Percentiles rank a stretch among this genome's conserved stretches.
Evolutionary conservation across 1,140 invertebrate genomes (phyloP).

Genomic region (Sycophaga agraensis): DNA sequence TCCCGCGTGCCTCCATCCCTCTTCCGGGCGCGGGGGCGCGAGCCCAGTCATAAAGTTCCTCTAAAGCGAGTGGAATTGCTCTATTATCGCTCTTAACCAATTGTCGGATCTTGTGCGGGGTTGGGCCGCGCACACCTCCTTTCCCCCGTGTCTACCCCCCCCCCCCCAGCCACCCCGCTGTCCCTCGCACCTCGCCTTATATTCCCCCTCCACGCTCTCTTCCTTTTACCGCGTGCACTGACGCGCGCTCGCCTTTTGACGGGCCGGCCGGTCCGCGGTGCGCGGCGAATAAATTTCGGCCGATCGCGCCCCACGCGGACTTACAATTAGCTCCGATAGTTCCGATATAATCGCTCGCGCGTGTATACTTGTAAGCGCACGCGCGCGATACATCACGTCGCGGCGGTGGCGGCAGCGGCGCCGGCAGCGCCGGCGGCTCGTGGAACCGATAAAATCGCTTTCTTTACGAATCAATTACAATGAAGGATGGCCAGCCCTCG

Average conservation of each 20-base stretch:
- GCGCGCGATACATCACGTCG: conserved; percentile 10
- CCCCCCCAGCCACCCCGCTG: no score
- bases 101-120: no score
- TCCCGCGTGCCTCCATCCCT: conserved; percentile 42
- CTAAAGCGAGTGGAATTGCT: conserved; percentile 44
- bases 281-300: conserved; percentile 14
- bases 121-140: no score
- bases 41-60: conserved; percentile 44
- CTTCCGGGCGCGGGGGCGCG: conserved; percentile 41
- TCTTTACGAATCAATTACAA: conserved; percentile 32
- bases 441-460: conserved; percentile 27
- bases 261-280: neutral
- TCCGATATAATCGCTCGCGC: conserved; percentile 8
- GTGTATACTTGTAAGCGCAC: neutral
- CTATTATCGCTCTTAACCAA: conserved; percentile 47
- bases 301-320: neutral
- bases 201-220: no score
- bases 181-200: no score
- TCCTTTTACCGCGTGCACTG: no score
- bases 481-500: neutral
- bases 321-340: conserved; percentile 20
- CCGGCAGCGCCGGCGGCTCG: neutral
- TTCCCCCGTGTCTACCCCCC: no score
- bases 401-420: no score
- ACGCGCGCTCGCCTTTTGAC: neutral